phyloP scores from a whole-genome alignment of 2,888 invertebrate genomes.

The Eristalis intricaria region DNA sequence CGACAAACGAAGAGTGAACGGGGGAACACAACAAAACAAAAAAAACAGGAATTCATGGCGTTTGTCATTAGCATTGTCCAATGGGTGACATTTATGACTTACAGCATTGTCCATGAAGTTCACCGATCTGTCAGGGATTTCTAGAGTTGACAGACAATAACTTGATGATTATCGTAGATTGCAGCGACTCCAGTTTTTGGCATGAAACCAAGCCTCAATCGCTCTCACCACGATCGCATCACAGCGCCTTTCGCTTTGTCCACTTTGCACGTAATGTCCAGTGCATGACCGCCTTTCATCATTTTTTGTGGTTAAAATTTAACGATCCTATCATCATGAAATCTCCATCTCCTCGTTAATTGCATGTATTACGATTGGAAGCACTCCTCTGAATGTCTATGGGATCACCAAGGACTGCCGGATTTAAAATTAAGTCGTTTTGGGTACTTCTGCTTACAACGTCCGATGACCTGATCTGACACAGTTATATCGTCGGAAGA shows the following conservation, averaged over 20 bases:
- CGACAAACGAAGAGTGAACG: neutral
- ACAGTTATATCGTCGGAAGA: neutral
- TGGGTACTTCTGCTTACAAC: neutral
- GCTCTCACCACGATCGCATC: neutral
- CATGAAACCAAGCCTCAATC: no score
- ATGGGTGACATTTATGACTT: neutral
- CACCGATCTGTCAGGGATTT: neutral
- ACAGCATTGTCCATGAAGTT: neutral
- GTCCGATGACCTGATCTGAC: neutral
- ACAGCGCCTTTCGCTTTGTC: neutral
- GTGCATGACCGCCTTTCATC: neutral
- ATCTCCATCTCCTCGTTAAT: neutral
- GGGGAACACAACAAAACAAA: neutral
- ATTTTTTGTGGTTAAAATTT: neutral
- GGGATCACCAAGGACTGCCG: neutral
- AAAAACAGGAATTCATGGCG: neutral
- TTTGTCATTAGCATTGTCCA: neutral
- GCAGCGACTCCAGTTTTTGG: no score
- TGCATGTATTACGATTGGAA: neutral
- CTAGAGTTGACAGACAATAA: neutral
- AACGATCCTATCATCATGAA: neutral
- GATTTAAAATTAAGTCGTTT: neutral
- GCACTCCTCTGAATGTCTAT: neutral
- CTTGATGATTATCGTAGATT: neutral
- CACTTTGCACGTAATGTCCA: neutral